These are phyloP conservation scores for Gouania willdenowi DNA, from an alignment of 2,797 vertebrate genomes.

Conservation along the genomic window DNA sequence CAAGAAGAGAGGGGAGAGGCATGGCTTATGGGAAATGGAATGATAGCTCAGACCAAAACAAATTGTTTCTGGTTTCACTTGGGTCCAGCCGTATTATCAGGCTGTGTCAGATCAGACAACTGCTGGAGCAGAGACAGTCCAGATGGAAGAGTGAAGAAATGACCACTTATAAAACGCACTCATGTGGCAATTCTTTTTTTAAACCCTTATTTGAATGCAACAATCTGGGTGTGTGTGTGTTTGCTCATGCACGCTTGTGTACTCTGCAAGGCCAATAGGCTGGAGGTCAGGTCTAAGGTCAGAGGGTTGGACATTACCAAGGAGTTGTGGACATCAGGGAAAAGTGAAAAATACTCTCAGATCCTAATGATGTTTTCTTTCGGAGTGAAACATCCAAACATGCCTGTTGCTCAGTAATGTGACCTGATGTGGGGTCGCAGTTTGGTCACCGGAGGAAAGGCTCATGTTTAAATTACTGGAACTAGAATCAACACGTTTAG, in stretches of 20 bases:
- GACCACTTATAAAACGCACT: no score
- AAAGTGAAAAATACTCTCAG: slow-evolving; percentile 69
- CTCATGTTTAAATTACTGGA: slow-evolving; percentile 63
- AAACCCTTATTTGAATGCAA: slow-evolving; percentile 5
- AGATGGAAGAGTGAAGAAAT: slow-evolving; percentile 48
- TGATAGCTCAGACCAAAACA: slow-evolving; percentile 72
- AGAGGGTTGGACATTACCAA: slow-evolving; percentile 34
- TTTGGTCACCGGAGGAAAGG: slow-evolving; percentile 69
- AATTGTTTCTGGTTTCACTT: slow-evolving; percentile 75
- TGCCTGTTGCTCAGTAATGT: slow-evolving; percentile 70
- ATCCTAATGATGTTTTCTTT: slow-evolving; percentile 78
- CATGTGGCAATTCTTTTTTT: no score
- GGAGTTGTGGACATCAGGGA: slow-evolving; percentile 59
- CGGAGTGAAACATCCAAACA: slow-evolving; percentile 74
- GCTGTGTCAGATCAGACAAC: slow-evolving; percentile 70
- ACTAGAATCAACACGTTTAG: slow-evolving; percentile 61
- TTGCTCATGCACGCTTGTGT: slow-evolving; percentile 16
- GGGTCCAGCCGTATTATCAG: slow-evolving; percentile 70
- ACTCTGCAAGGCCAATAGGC: slow-evolving; percentile 42
- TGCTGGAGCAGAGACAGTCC: slow-evolving; percentile 60
- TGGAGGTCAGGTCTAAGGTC: slow-evolving; percentile 71
- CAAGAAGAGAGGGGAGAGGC: slow-evolving; percentile 70
- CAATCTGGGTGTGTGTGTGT: background rate
- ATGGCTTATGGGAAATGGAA: slow-evolving; percentile 74
- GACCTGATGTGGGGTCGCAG: slow-evolving; percentile 65